These are phyloP conservation scores for Schlechtendalia chinensis DNA, from an alignment of 1,140 invertebrate species.

Conservation along the genomic window DNA sequence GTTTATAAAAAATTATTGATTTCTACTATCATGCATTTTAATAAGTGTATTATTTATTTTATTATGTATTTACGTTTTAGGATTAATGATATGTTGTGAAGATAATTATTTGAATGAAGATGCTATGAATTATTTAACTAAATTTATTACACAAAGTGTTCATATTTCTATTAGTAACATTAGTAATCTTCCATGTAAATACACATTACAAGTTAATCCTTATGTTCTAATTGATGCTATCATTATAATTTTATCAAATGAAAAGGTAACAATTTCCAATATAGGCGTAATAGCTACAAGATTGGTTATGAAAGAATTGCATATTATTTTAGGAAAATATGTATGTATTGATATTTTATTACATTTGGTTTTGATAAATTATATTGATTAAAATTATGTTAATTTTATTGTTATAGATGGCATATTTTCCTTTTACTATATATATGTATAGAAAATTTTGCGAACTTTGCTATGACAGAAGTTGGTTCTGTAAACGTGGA, in stretches of 20 bases:
- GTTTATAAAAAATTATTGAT: no score
- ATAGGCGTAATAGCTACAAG: neutral
- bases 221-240: conserved; percentile 35
- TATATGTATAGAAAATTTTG: conserved; percentile 25
- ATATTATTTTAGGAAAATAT: neutral
- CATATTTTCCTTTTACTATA: conserved; percentile 14
- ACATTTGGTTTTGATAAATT: neutral
- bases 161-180: neutral
- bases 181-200: neutral
- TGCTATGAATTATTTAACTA: neutral
- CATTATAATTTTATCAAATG: conserved; percentile 14
- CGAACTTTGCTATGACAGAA: conserved; percentile 26
- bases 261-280: conserved; percentile 14
- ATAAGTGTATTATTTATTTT: neutral
- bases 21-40: neutral
- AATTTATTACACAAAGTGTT: neutral
- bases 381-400: neutral
- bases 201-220: neutral
- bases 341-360: neutral
- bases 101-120: conserved; percentile 1
- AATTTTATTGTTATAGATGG: conserved; percentile 10
- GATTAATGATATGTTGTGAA: conserved; percentile 35
- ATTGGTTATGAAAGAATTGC: neutral
- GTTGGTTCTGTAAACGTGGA: conserved; percentile 35
- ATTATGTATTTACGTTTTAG: conserved; percentile 14